Evolutionary conservation across 2,113 vertebrate species (phyloP), one percentile per base, ranked within the genome.

Genomic region (Petaurus breviceps): DNA sequence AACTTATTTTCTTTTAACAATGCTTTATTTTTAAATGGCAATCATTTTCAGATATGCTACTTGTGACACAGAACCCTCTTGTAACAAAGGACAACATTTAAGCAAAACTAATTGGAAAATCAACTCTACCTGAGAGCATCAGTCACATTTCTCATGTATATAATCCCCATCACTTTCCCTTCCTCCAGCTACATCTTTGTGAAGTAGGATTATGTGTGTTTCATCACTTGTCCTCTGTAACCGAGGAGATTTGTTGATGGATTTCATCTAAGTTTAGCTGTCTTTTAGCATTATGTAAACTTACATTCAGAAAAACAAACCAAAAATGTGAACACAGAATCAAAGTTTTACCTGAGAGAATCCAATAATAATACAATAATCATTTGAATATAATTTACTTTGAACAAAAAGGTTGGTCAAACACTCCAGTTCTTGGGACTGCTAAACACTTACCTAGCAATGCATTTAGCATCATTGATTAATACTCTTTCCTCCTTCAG

Each of bases 391-490:
- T 90, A 43, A 95, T 19, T 84, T 54, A 0, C 14, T 94, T 55
- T 95, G n/a, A 50, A 90, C 49, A 77, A 84, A 84, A 61, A 95
- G 14, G 11, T 51, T 94, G 93, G 95, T 9, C 96, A 95, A 51
- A 50, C 91, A 93, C 43, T 95, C 23, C 3, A 8, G 43, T 84
- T 43, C n/a, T 84, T 84, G 68, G 16, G 26, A 22, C 19, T 22
- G n/a, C 37, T 84, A 84, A 43, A 43, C 2, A 77, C 16, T 77
- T n/a, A 77, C 37, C n/a, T n/a, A 43, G n/a, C 6, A 77, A 77
- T 77, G 68, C 68, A 43, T 84, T 84, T 84, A 43, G n/a, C 37
- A 84, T 84, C 68, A 43, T 19, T 43, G 68, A 84, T 84, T 43
- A 84, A 22, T 1, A 84, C n/a, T 43, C 1, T 23, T 84, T 84